Conservation (phyloP, 2,888 invertebrate species). For the Argyra leucocephala region DNA sequence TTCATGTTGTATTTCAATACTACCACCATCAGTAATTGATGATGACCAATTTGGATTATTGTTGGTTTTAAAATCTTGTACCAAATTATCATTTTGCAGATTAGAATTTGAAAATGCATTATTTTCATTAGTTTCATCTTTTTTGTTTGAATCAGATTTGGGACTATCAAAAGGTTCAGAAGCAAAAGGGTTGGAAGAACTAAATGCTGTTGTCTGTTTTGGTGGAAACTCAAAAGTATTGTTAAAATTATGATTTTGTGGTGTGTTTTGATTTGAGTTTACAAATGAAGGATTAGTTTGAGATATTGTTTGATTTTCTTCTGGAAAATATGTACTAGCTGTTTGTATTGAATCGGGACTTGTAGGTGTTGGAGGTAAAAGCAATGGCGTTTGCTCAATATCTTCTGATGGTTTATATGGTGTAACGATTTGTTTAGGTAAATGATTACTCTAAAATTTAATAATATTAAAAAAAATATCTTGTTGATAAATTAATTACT, state of each 20-base stretch:
- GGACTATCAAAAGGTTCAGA: slow-evolving; percentile 28
- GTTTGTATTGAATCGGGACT: slow-evolving; percentile 44
- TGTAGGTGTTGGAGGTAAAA: slow-evolving; percentile 47
- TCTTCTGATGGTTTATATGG: slow-evolving; percentile 85
- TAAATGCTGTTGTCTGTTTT: slow-evolving; percentile 22
- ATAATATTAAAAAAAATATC: background rate
- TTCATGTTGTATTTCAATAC: slow-evolving; percentile 51
- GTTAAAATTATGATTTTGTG: slow-evolving; percentile 33
- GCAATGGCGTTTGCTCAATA: slow-evolving; percentile 57
- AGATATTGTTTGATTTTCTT: slow-evolving; percentile 33
- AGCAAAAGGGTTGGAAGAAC: slow-evolving; percentile 40
- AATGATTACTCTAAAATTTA: slow-evolving; percentile 54
- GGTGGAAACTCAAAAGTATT: slow-evolving; percentile 39
- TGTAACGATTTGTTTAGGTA: slow-evolving; percentile 80
- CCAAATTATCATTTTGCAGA: slow-evolving; percentile 26
- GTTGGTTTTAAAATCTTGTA: background rate
- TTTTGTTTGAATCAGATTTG: slow-evolving; percentile 29
- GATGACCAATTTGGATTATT: slow-evolving; percentile 22
- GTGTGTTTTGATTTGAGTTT: slow-evolving; percentile 42
- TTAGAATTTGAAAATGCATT: slow-evolving; percentile 31
- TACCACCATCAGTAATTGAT: slow-evolving; percentile 28
- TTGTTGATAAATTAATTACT: slow-evolving; percentile 29
- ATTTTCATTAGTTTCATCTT: slow-evolving; percentile 30
- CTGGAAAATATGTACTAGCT: slow-evolving; percentile 43
- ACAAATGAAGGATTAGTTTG: slow-evolving; percentile 42